Percentiles rank a stretch among this genome's conserved stretches.
Conservation (phyloP, 2,113 vertebrate genomes). For the Meles meles region DNA sequence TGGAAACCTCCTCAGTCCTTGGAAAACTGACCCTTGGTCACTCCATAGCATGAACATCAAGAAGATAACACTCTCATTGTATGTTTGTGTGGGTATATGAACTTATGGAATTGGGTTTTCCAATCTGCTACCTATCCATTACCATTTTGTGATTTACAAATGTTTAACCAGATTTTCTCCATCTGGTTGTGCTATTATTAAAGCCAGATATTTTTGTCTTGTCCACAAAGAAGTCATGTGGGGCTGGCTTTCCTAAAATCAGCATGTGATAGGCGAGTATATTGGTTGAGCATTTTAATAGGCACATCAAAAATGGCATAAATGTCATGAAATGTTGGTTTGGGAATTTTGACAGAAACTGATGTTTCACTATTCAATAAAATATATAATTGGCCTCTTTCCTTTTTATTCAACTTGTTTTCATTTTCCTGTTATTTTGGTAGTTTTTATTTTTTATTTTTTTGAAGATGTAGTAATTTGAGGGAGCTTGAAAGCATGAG, state of each 20-base stretch:
- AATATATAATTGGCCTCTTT: background rate
- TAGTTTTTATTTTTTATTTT: background rate
- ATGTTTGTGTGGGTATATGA: background rate
- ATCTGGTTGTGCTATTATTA: background rate
- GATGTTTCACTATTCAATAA: background rate
- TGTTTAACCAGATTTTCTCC: background rate
- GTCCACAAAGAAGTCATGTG: background rate
- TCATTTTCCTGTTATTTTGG: background rate
- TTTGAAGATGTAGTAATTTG: background rate
- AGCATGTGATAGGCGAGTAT: background rate
- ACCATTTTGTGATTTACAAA: background rate
- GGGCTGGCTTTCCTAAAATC: background rate
- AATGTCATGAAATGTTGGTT: background rate
- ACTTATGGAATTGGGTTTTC: background rate
- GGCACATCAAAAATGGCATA: background rate
- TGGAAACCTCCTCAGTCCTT: background rate
- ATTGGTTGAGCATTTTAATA: background rate
- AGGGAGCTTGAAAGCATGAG: background rate
- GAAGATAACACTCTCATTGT: background rate
- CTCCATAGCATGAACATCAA: background rate
- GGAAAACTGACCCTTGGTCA: background rate
- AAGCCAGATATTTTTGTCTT: background rate
- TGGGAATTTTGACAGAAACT: slow-evolving; percentile 18
- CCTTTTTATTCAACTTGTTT: background rate
- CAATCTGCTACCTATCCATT: background rate